Conservation (phyloP, 2,888 invertebrate genomes). For the Ecdyonurus torrentis region DNA sequence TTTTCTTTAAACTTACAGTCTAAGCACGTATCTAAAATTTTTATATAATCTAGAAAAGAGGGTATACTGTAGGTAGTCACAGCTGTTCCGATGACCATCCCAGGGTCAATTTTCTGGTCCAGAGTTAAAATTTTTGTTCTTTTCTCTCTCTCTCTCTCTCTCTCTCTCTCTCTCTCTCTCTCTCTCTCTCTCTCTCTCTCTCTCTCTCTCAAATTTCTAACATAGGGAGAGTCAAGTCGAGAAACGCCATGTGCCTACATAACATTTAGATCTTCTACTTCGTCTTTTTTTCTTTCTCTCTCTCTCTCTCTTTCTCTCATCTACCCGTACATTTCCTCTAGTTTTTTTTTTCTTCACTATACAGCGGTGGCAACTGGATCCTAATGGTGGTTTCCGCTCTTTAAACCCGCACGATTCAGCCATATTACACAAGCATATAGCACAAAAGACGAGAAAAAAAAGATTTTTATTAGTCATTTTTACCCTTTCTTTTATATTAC, state of each 20-base stretch:
- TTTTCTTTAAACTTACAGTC: no score
- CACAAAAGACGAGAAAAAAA: neutral
- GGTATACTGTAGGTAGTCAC: neutral
- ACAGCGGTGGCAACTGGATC: neutral
- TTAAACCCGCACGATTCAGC: neutral
- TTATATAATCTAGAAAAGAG: neutral
- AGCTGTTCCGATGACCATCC: neutral
- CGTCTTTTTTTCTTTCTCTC: no score
- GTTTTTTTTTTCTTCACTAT: neutral
- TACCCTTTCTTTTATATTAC: no score
- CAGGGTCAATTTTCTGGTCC: neutral
- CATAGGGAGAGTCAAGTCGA: no score
- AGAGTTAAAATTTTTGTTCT: no score
- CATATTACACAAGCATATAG: neutral
- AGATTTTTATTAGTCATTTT: no score
- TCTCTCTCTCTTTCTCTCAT: neutral
- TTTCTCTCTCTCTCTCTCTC: no score
- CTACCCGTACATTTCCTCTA: neutral
- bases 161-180: no score
- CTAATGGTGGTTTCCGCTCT: neutral
- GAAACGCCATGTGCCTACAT: no score
- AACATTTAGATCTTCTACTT: no score
- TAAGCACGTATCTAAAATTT: neutral
- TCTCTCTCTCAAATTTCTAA: no score
- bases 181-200: no score